phyloP scores from a whole-genome alignment of 2,113 vertebrate species.

The Polypterus senegalus region DNA sequence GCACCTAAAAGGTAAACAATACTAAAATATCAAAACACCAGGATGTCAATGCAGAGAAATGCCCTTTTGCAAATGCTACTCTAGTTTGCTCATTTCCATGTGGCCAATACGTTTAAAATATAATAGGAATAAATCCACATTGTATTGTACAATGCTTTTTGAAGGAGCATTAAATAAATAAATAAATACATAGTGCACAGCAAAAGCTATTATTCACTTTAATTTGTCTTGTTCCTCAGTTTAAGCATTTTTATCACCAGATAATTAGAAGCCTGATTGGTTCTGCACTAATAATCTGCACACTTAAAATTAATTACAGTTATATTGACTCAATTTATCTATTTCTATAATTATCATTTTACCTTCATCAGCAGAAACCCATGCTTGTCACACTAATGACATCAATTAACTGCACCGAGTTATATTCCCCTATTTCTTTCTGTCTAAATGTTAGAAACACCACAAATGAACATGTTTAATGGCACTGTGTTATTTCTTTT shows the following conservation, averaged over 20 bases:
- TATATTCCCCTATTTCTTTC: neutral
- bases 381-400: slow-evolving; percentile 30
- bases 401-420: slow-evolving; percentile 9
- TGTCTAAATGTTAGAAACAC: neutral
- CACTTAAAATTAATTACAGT: slow-evolving; percentile 47
- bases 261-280: slow-evolving; percentile 46
- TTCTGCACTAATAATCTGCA: slow-evolving; percentile 45
- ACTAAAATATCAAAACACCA: too few species aligned
- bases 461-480: too few species aligned
- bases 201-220: slow-evolving; percentile 33
- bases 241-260: slow-evolving; percentile 33
- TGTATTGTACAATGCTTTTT: neutral
- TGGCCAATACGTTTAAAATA: too few species aligned
- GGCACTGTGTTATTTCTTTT: too few species aligned
- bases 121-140: too few species aligned
- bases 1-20: too few species aligned
- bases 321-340: slow-evolving; percentile 46
- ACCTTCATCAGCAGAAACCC: slow-evolving; percentile 31
- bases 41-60: too few species aligned
- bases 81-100: too few species aligned
- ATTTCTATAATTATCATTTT: slow-evolving; percentile 41
- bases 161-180: slow-evolving; percentile 21
- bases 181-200: slow-evolving; percentile 23
- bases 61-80: too few species aligned
- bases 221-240: slow-evolving; percentile 29